Evolutionary conservation across 2,888 invertebrate species (phyloP), one percentile per base, ranked within the genome.

Genomic region (Tenodera sinensis): DNA sequence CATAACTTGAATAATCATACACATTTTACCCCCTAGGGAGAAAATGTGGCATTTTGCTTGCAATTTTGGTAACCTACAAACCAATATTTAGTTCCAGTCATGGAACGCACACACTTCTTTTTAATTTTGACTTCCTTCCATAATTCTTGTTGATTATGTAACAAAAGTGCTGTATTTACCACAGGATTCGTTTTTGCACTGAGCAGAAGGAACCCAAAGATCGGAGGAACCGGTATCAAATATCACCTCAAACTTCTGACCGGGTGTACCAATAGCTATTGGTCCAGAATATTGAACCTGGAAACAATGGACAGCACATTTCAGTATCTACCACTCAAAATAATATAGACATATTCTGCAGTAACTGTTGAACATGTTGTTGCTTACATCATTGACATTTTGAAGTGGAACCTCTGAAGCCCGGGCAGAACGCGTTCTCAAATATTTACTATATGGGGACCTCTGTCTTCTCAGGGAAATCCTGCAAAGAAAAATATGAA

Each of bases 221-320:
- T 99, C 99, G 83, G 99, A 98, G 6, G 99, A 99, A 91, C 99
- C 99, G 0, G 99, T 99, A 94, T 99, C 99, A 94, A 99, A 99
- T 90, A 99, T 97, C 90, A 99, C 99, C 92, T 96, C 97, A 94
- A 99, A 99, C 15, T 94, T 95, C 94, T 99, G 99, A 88, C 98
- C 97, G 30, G 99, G 99, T 84, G 95, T 96, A 90, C 99, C 99
- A 93, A 99, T 97, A 0, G 95, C 94, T 92, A 99, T 98, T 1
- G 96, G 96, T 25, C 99, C 99, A 94, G 97, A 99, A 94, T 99
- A 99, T 93, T 99, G 99, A 84, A 99, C 98, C 97, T 97, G 93
- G 87, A 93, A 91, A 12, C 42, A 42, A 12, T 42, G 9, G 34
- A 6, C 34, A 34, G 34, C 42, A 42, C 20, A 71, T 71, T 71